These are phyloP conservation scores for Cromileptes altivelis DNA, from an alignment of 2,113 vertebrate genomes.

Conservation along the genomic window DNA sequence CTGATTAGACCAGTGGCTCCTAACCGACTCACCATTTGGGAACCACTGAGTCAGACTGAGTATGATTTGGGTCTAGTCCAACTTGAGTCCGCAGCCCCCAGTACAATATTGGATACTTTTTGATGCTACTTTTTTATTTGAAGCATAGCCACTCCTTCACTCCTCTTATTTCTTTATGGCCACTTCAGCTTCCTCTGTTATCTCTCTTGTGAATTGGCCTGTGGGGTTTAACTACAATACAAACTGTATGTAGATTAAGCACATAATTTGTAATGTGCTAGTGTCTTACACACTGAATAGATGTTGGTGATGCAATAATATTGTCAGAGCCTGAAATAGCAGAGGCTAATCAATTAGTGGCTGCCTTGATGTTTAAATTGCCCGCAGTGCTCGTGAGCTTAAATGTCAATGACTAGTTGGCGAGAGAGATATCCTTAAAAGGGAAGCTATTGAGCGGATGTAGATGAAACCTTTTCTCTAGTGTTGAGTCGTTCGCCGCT, in stretches of 20 bases:
- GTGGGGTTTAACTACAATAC: slow-evolving; percentile 2
- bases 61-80: background rate
- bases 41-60: background rate
- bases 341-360: slow-evolving; percentile 71
- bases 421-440: slow-evolving; percentile 61
- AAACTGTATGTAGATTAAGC: background rate
- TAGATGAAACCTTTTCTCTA: slow-evolving; percentile 73
- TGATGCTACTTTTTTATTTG: background rate
- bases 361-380: slow-evolving; percentile 69
- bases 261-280: slow-evolving; percentile 26
- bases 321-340: slow-evolving; percentile 74
- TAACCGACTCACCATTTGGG: too few relatives aligned
- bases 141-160: background rate
- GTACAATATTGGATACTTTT: background rate
- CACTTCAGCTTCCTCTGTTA: slow-evolving; percentile 28
- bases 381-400: slow-evolving; percentile 54
- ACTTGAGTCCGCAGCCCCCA: background rate
- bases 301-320: slow-evolving; percentile 70
- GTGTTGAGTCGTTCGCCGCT: slow-evolving; percentile 35
- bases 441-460: slow-evolving; percentile 63
- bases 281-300: slow-evolving; percentile 24
- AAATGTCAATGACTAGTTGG: slow-evolving; percentile 78
- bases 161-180: slow-evolving; percentile 5
- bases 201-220: slow-evolving; percentile 29
- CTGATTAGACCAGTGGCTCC: background rate